phyloP scores from a whole-genome alignment of 2,888 invertebrate species.

The Ennomos erosarius region DNA sequence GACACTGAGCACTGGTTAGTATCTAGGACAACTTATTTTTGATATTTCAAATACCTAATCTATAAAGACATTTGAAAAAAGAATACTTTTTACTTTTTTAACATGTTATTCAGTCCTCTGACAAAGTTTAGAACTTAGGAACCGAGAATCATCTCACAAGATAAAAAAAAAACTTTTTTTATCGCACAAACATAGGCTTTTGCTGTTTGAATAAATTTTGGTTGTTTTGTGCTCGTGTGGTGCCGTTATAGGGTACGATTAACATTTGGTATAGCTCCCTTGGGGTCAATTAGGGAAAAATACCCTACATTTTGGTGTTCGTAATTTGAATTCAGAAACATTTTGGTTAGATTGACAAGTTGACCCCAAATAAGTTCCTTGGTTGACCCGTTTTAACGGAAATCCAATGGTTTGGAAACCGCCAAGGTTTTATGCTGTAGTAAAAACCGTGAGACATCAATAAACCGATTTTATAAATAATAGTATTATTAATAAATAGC shows the following conservation, averaged over 20 bases:
- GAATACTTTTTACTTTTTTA: too few species aligned
- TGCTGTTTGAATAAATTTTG: slow-evolving; percentile 27
- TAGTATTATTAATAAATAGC: too few species aligned
- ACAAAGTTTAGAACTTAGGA: slow-evolving; percentile 16
- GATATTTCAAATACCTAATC: too few species aligned
- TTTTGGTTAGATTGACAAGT: background rate
- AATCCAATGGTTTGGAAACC: too few species aligned
- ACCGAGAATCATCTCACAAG: slow-evolving; percentile 32
- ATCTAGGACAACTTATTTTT: too few species aligned
- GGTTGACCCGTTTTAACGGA: too few species aligned
- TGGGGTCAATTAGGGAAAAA: slow-evolving; percentile 11
- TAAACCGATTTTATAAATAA: too few species aligned
- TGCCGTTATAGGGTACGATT: slow-evolving; percentile 3
- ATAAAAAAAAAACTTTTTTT: slow-evolving; percentile 31
- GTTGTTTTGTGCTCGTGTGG: slow-evolving; percentile 13
- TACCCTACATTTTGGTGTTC: slow-evolving; percentile 7
- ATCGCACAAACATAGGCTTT: slow-evolving; percentile 18
- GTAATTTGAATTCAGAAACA: slow-evolving; percentile 2
- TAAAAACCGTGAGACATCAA: too few species aligned
- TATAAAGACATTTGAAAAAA: too few species aligned
- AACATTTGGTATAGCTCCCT: slow-evolving; percentile 9
- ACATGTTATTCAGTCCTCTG: slow-evolving; percentile 7
- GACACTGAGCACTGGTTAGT: too few species aligned
- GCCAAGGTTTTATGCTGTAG: too few species aligned
- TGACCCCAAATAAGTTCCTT: too few species aligned